These are phyloP conservation scores for Osmerus eperlanus DNA, from an alignment of 2,113 vertebrate genomes.

Conservation along the genomic window DNA sequence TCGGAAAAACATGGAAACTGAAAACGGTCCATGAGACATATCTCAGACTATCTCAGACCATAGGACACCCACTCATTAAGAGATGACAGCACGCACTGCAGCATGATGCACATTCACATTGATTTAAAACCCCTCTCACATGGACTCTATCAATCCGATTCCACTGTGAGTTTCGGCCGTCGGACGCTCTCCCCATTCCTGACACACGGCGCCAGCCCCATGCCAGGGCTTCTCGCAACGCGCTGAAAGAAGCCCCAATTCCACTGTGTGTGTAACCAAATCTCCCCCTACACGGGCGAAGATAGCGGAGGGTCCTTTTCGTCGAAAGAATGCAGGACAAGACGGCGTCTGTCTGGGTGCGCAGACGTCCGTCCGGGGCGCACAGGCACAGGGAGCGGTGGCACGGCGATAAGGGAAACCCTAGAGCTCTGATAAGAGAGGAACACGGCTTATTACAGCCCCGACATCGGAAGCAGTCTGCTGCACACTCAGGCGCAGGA, in stretches of 20 bases:
- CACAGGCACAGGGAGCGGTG: conserved; percentile 47
- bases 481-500: conserved; percentile 6
- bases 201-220: conserved; percentile 16
- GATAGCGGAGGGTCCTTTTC: conserved; percentile 61
- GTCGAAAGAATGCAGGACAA: conserved; percentile 69
- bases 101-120: too few species aligned
- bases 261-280: conserved; percentile 61
- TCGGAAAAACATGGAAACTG: not conserved
- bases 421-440: conserved; percentile 64
- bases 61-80: too few species aligned
- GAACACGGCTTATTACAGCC: conserved; percentile 60
- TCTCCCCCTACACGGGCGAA: conserved; percentile 38
- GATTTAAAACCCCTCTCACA: too few species aligned
- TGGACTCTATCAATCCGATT: too few species aligned
- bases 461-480: conserved; percentile 36
- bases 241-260: conserved; percentile 36
- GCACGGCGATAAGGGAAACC: conserved; percentile 66
- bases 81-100: too few species aligned
- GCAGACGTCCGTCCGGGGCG: conserved; percentile 43
- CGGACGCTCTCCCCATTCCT: too few species aligned
- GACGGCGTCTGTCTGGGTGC: conserved; percentile 67
- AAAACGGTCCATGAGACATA: not conserved
- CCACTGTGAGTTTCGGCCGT: too few species aligned
- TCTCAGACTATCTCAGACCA: not conserved
- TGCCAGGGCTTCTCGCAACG: conserved; percentile 46